A percentile compares a stretch with the other conserved stretches of the same genome.
phyloP scores from a whole-genome alignment of 1,140 invertebrate genomes.

The Ceratina japonica region DNA sequence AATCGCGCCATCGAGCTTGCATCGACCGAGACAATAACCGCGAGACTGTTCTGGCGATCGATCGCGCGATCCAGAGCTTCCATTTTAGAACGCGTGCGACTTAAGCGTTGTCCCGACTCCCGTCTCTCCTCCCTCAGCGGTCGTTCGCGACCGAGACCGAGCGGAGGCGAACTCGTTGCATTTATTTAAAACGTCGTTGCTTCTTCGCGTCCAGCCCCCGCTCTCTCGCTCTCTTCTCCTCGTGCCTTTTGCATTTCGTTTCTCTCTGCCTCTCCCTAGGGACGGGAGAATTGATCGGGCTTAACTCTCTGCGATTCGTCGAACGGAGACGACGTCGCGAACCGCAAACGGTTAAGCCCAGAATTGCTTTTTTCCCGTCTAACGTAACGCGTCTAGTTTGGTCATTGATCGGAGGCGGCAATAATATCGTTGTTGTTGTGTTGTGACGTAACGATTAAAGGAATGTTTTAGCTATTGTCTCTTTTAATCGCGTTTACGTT shows the following conservation, averaged over 20 bases:
- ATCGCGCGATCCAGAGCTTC: slow-evolving; percentile 48
- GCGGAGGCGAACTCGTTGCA: background rate
- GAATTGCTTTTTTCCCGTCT: background rate
- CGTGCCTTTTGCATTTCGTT: slow-evolving; percentile 19
- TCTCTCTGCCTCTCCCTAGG: no score
- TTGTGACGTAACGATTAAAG: slow-evolving; percentile 13
- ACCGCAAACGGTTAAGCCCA: background rate
- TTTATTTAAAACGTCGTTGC: slow-evolving; percentile 24
- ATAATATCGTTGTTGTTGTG: slow-evolving; percentile 22
- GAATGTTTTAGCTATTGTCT: slow-evolving; percentile 11
- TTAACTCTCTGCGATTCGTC: background rate
- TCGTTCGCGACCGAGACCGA: slow-evolving; percentile 24
- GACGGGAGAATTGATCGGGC: background rate
- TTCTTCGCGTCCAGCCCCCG: slow-evolving; percentile 7
- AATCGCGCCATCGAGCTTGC: slow-evolving; percentile 10
- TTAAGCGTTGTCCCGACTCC: background rate
- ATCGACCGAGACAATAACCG: slow-evolving; percentile 45
- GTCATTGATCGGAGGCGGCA: slow-evolving; percentile 8
- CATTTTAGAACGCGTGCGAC: slow-evolving; percentile 31
- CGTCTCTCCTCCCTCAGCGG: background rate
- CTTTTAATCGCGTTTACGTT: slow-evolving; percentile 13
- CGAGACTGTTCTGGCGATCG: slow-evolving; percentile 18
- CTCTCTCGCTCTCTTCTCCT: background rate
- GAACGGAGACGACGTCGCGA: no score
- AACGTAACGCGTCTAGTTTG: slow-evolving; percentile 12